A percentile compares a stretch with the other conserved stretches of the same genome.
phyloP scores from a whole-genome alignment of 2,113 vertebrate genomes.

The Mustela lutreola region DNA sequence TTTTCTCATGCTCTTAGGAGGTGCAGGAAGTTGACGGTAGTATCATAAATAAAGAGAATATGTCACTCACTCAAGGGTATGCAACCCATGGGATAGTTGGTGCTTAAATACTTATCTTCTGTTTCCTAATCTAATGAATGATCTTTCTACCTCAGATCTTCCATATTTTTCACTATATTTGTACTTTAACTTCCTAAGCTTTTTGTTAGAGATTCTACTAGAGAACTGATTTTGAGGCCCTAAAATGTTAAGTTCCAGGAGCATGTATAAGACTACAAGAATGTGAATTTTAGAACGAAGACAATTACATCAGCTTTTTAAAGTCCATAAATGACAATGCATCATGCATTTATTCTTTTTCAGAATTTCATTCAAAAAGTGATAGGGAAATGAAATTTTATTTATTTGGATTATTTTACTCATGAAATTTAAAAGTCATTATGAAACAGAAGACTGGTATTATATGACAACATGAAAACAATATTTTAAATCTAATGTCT shows the following conservation, averaged over 20 bases:
- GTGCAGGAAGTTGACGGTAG: background rate
- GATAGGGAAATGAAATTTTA: conserved; percentile 15
- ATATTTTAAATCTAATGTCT: conserved; percentile 17
- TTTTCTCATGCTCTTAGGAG: background rate
- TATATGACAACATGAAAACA: background rate
- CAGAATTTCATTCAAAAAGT: background rate
- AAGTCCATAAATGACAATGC: background rate
- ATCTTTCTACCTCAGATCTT: background rate
- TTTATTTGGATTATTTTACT: conserved; percentile 36
- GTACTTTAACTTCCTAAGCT: background rate
- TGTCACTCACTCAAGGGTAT: background rate
- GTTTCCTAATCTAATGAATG: background rate
- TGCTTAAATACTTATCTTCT: background rate
- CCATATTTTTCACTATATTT: background rate
- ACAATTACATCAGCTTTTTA: background rate
- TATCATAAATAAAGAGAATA: background rate
- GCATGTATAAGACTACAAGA: background rate
- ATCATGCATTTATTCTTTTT: conserved; percentile 17
- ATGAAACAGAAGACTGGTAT: background rate
- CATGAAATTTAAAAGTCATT: background rate
- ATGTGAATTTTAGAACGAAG: conserved; percentile 11
- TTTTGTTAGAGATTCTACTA: background rate
- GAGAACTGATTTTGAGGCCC: background rate
- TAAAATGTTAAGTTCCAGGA: background rate
- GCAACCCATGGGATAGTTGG: background rate